Evolutionary conservation across 2,113 vertebrate species (phyloP), one percentile per base, ranked within the genome.

Genomic region (Cygnus buccinator): DNA sequence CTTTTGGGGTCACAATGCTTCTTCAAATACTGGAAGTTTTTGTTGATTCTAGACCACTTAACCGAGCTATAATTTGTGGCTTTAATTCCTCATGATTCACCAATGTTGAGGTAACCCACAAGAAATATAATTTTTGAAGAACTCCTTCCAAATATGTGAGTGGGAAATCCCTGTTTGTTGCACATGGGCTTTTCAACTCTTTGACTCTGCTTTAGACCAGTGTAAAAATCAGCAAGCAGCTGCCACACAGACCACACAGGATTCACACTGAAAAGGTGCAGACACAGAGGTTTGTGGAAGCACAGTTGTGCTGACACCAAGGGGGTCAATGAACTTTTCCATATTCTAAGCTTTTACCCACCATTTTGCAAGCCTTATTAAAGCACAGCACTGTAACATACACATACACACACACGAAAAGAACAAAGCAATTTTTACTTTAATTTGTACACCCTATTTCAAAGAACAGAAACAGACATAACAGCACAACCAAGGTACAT

Each of bases 21-120:
- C 54, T 68, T 75, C 92, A 89, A 65, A 48, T 95, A 93, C 94
- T 89, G 88, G 94, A 96, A 93, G 44, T 76, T 48, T 87, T 25
- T 96, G 57, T 84, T 96, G 90, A 78, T 81, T 84, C 25, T 72
- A 62, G 44, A 72, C 86, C 31, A 26, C 59, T 67, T 75, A 94
- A 90, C 35, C 83, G 75, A 89, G 18, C 21, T 87, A 7, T 70
- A 89, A 92, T 93, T 63, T 89, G 58, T 50, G 79, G 61, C 17
- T 71, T 90, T 74, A 83, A 46, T 66, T 50, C 61, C 2, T 3
- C 48, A 79, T 92, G 96, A 95, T 68, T 95, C 83, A 93, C 54
- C 61, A 82, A 9, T 9, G 1, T 17, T 75, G 66, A 92, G 80
- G 88, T 31, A 87, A 44, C 23, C 79, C 95, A 81, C 72, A 92